A percentile compares a stretch with the other conserved stretches of the same genome.
phyloP scores from a whole-genome alignment of 2,113 vertebrate genomes.

The Gorsachius goisagi region DNA sequence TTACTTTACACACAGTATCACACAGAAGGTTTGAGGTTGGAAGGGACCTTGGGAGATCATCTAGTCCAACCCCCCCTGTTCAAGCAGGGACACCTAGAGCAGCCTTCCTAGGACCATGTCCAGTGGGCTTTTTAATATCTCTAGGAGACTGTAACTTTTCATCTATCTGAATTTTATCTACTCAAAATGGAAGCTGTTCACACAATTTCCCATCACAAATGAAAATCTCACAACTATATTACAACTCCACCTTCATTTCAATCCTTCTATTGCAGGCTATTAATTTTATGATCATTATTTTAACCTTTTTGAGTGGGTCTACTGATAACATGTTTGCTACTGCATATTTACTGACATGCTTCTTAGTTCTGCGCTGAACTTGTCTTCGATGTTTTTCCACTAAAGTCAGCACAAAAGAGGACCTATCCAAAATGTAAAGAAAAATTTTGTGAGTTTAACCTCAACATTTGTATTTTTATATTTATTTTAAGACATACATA shows the following conservation, averaged over 20 bases:
- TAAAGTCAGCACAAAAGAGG: background rate
- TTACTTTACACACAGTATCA: background rate
- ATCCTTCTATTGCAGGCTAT: background rate
- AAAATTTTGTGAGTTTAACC: background rate
- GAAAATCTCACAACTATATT: background rate
- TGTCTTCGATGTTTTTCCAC: background rate
- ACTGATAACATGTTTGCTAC: background rate
- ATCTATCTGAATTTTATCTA: background rate
- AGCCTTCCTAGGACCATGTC: background rate
- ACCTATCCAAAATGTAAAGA: background rate
- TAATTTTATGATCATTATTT: background rate
- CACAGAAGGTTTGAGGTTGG: background rate
- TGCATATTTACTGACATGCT: background rate
- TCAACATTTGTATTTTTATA: background rate
- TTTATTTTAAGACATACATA: background rate
- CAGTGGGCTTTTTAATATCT: background rate
- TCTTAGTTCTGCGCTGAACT: background rate
- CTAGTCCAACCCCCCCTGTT: background rate
- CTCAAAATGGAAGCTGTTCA: background rate
- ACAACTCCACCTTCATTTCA: background rate
- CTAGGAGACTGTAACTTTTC: background rate
- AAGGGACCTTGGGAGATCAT: background rate
- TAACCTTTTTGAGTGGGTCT: background rate
- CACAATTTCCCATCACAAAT: background rate
- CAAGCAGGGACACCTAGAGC: background rate